Conservation (phyloP, 2,797 vertebrate genomes). For the Knipowitschia caucasica region DNA sequence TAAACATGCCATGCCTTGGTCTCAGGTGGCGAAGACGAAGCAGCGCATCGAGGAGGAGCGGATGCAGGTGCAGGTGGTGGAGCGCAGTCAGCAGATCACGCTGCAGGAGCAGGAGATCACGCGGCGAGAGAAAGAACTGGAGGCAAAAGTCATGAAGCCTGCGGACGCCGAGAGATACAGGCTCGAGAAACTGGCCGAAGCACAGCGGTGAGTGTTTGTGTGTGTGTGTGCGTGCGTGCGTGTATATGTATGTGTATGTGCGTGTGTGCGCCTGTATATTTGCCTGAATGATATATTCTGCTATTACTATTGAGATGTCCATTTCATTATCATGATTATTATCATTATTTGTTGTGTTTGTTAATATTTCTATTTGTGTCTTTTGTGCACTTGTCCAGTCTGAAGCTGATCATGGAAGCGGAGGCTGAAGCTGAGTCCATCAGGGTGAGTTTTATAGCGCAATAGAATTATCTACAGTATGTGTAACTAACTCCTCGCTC, state of each 20-base stretch:
- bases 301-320: too few species aligned
- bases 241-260: too few species aligned
- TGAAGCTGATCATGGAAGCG: slow-evolving; percentile 86
- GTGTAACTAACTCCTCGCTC: too few species aligned
- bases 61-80: slow-evolving; percentile 89
- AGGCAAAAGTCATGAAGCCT: slow-evolving; percentile 85
- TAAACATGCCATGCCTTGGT: too few species aligned
- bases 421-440: slow-evolving; percentile 87
- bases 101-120: slow-evolving; percentile 89
- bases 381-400: slow-evolving; percentile 56
- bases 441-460: slow-evolving; percentile 81
- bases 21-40: slow-evolving; percentile 90
- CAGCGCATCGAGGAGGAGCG: slow-evolving; percentile 89
- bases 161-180: slow-evolving; percentile 85
- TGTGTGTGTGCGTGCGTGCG: too few species aligned
- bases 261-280: too few species aligned
- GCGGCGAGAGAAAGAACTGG: slow-evolving; percentile 85
- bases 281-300: too few species aligned
- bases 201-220: slow-evolving; percentile 84
- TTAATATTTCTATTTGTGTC: neutral
- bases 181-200: slow-evolving; percentile 84
- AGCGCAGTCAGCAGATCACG: slow-evolving; percentile 84
- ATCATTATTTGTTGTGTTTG: neutral
- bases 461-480: too few species aligned
- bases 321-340: too few species aligned